Evolutionary conservation across 2,113 vertebrate species (phyloP).

Genomic region (Potamarius usumacintae): DNA sequence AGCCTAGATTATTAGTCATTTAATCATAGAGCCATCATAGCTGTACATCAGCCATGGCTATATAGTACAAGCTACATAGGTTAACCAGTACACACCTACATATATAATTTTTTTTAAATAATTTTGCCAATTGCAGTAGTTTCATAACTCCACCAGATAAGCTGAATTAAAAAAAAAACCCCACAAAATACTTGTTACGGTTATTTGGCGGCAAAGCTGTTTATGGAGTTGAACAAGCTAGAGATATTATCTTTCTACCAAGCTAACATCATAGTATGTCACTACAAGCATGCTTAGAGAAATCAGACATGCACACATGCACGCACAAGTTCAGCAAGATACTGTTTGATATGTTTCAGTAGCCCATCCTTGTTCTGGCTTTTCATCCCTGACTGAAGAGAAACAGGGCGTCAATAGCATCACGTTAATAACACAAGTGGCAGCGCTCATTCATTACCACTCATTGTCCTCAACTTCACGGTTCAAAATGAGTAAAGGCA

Average conservation of each 20-base stretch:
- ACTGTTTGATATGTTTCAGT: neutral
- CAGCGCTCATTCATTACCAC: neutral
- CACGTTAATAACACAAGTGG: neutral
- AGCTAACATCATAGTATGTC: neutral
- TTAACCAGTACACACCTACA: too few relatives aligned
- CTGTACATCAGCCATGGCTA: too few relatives aligned
- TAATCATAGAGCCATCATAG: too few relatives aligned
- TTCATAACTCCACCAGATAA: neutral
- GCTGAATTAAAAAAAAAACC: neutral
- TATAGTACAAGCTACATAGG: too few relatives aligned
- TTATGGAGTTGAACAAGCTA: neutral
- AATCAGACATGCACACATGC: neutral
- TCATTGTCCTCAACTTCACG: neutral
- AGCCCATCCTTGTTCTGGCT: neutral
- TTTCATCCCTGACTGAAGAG: neutral
- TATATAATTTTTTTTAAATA: too few relatives aligned
- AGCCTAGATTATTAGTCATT: too few relatives aligned
- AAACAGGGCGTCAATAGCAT: neutral
- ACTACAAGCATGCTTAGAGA: neutral
- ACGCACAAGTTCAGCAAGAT: neutral
- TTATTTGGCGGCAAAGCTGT: neutral
- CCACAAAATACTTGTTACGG: neutral
- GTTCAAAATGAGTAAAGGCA: neutral
- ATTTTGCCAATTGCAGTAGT: neutral
- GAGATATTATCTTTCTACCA: neutral